phyloP scores from a whole-genome alignment of 2,797 vertebrate species.

The Trachops cirrhosus region DNA sequence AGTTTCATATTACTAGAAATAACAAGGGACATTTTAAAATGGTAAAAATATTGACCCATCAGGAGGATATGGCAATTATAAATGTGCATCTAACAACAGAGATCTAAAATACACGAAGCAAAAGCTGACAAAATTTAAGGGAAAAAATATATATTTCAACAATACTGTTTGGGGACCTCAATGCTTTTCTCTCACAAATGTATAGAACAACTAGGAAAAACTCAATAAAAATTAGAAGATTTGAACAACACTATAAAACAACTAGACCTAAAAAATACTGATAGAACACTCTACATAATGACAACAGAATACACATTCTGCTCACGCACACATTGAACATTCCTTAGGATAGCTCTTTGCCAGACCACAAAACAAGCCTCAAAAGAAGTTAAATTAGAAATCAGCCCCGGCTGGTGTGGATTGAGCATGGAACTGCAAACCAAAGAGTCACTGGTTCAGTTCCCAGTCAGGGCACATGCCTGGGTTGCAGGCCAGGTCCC shows the following conservation, averaged over 20 bases:
- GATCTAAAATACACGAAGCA: not conserved
- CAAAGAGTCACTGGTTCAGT: too few species aligned
- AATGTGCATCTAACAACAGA: not conserved
- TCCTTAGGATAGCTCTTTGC: not conserved
- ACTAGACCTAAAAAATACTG: not conserved
- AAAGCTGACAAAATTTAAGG: not conserved
- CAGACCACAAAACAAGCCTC: not conserved
- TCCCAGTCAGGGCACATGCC: too few species aligned
- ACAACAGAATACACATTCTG: not conserved
- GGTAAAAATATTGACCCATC: not conserved
- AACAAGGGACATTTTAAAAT: not conserved
- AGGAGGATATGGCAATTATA: not conserved
- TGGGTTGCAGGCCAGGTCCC: too few species aligned
- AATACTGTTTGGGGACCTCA: not conserved
- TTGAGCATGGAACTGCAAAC: too few species aligned
- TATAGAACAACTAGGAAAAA: not conserved
- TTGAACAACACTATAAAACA: not conserved
- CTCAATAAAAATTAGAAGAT: not conserved
- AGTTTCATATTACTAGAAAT: not conserved
- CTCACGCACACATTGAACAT: not conserved
- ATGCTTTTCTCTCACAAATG: not conserved
- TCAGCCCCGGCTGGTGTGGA: too few species aligned
- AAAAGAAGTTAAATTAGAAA: constrained; percentile 14
- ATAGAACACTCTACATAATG: not conserved
- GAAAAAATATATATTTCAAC: not conserved